Conservation (phyloP, 2,888 invertebrate species). For the Microctonus aethiopoides region DNA sequence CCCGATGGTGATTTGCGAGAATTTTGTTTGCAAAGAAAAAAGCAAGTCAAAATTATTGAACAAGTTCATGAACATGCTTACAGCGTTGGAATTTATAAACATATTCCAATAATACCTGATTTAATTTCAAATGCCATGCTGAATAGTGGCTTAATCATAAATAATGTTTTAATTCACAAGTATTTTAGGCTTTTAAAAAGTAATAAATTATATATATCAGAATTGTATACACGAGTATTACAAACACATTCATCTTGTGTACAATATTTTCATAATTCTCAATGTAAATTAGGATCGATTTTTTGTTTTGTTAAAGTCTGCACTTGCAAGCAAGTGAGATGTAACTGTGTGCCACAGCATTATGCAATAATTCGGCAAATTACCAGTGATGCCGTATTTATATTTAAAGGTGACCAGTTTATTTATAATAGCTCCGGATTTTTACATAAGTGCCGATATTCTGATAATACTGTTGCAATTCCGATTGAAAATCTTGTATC, state of each 20-base stretch:
- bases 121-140: constrained; percentile 15
- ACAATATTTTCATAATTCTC: constrained; percentile 15
- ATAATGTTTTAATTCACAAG: constrained; percentile 22
- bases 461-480: not conserved
- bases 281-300: constrained; percentile 26
- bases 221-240: constrained; percentile 25
- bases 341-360: constrained; percentile 26
- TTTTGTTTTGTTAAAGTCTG: constrained; percentile 34
- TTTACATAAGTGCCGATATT: constrained; percentile 6
- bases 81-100: constrained; percentile 34
- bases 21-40: constrained; percentile 31
- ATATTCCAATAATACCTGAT: not conserved
- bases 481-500: not conserved
- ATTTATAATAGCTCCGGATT: not conserved
- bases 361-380: constrained; percentile 5
- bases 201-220: constrained; percentile 33
- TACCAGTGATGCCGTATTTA: not conserved
- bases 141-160: not conserved
- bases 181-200: constrained; percentile 37
- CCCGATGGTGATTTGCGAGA: constrained; percentile 30
- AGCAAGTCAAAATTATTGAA: constrained; percentile 37
- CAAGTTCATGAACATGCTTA: constrained; percentile 26
- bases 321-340: constrained; percentile 24
- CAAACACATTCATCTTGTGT: constrained; percentile 31
- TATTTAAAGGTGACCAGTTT: not conserved